Percentiles rank a stretch among this genome's conserved stretches.
Conservation (phyloP, 2,113 vertebrate genomes). For the Vulpes vulpes region DNA sequence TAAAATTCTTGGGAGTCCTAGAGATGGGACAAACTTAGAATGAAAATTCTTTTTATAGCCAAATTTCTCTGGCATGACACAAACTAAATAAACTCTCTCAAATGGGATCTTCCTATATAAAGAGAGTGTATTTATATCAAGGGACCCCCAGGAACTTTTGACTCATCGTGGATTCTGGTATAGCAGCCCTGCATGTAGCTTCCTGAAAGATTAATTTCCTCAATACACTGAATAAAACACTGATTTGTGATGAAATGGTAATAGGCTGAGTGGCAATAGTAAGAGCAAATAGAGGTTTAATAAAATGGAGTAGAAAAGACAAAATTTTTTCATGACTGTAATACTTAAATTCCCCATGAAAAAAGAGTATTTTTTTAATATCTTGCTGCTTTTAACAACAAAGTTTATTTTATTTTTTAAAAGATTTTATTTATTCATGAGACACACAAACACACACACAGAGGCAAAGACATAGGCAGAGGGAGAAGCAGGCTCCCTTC, state of each 20-base stretch:
- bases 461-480: too few species aligned
- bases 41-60: not conserved
- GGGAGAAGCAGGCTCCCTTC: too few species aligned
- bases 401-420: too few species aligned
- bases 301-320: conserved; percentile 43
- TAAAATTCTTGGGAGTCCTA: not conserved
- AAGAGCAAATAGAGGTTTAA: conserved; percentile 44
- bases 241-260: not conserved
- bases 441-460: too few species aligned
- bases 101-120: not conserved
- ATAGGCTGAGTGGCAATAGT: not conserved
- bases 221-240: not conserved
- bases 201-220: conserved; percentile 61
- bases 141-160: conserved; percentile 10
- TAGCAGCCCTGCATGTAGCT: not conserved
- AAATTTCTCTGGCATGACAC: not conserved
- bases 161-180: not conserved
- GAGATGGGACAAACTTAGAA: not conserved
- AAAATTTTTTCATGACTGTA: not conserved
- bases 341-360: not conserved
- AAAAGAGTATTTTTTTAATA: not conserved
- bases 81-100: conserved; percentile 17
- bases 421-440: too few species aligned
- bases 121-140: conserved; percentile 35
- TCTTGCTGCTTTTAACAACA: not conserved